Percentiles rank a stretch among this genome's conserved stretches.
These are phyloP conservation scores for Epinephelus lanceolatus DNA, from an alignment of 2,113 vertebrate species.

Conservation along the genomic window DNA sequence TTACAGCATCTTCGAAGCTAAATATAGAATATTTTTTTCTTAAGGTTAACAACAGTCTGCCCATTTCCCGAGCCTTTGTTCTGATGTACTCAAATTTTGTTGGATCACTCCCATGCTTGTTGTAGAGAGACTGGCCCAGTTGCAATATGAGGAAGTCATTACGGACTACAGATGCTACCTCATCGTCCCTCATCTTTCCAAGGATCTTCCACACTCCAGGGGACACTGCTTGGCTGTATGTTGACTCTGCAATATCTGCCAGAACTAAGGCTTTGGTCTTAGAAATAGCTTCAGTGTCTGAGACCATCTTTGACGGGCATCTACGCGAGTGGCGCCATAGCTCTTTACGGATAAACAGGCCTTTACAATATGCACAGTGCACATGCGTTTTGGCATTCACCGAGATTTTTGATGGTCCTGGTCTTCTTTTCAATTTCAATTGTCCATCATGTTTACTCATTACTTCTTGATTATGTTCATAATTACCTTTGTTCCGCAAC, in stretches of 20 bases:
- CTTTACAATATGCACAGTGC: neutral
- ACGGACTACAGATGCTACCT: neutral
- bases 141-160: slow-evolving; percentile 1
- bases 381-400: neutral
- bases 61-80: neutral
- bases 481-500: neutral
- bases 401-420: neutral
- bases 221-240: too few relatives aligned
- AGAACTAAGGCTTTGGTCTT: too few relatives aligned
- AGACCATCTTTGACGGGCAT: too few relatives aligned
- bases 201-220: neutral
- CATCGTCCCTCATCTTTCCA: neutral
- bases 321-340: neutral
- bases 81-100: neutral
- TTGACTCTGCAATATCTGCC: too few relatives aligned
- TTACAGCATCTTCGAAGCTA: neutral
- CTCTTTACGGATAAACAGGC: neutral
- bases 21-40: neutral
- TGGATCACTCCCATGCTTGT: neutral
- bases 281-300: too few relatives aligned
- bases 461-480: neutral
- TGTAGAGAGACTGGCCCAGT: slow-evolving; percentile 2
- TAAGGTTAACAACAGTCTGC: neutral
- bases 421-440: neutral
- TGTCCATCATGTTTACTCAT: too few relatives aligned